Evolutionary conservation across 2,113 vertebrate genomes (phyloP), one percentile per base, ranked within the genome.

Genomic region (Notarius lentiginosus): DNA sequence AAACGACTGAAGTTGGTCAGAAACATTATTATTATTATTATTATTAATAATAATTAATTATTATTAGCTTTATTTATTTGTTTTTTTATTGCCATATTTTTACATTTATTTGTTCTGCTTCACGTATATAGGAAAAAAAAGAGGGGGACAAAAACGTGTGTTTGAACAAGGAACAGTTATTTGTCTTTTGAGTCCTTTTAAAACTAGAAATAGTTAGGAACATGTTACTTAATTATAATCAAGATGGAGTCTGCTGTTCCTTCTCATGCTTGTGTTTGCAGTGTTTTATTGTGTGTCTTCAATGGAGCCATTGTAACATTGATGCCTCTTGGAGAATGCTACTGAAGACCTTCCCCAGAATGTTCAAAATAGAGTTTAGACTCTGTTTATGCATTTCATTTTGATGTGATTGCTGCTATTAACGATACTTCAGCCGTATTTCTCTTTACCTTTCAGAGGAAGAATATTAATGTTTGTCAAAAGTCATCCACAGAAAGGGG

Each of bases 351-450:
- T 80, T 65, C n/a, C 49, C 53, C 55, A 51, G 27, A 68, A 60
- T 63, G 79, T 82, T 87, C n/a, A 34, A 53, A 86, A 63, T 34
- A 53, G 17, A 76, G 63, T 76, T 34, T n/a, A 22, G 51, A 14
- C 61, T 83, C 89, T 88, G 86, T 92, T 89, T 88, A 66, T 86
- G 92, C 94, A 51, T 66, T 60, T 84, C 91, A 92, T 86, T 92
- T 92, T 91, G 89, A 34, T 91, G 91, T 94, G 93, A 89, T 72
- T 93, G 96, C 97, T 96, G 96, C 96, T 96, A 89, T 90, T 81
- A 87, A 30, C 87, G 75, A 92, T 76, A 90, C 92, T 80, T 15
- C 49, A 56, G 20, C 27, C 17, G 9, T 49, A 20, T 47, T 90
- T 75, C 73, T 10, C 34, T 53, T 83, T 93, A 93, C 94, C 91